Percentiles rank a stretch among this genome's conserved stretches.
phyloP scores from a whole-genome alignment of 1,140 invertebrate genomes.

The Carcinoscorpius rotundicauda region DNA sequence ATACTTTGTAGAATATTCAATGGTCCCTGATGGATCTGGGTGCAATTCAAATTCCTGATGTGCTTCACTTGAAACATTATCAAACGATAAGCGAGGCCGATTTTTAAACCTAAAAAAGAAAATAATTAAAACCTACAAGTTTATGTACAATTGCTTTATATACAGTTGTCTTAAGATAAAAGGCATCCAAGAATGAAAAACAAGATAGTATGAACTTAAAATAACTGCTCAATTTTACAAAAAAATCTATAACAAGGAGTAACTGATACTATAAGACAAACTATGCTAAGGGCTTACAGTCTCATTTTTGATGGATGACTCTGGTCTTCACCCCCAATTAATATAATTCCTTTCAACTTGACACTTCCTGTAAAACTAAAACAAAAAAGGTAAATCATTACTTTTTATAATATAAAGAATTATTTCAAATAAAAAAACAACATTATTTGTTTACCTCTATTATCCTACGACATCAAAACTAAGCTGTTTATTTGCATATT shows the following conservation, averaged over 20 bases:
- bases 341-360: conserved; percentile 84
- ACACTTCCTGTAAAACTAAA: conserved; percentile 66
- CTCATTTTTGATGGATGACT: conserved; percentile 69
- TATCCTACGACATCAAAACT: background rate
- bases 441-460: conserved; percentile 10
- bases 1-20: conserved; percentile 85
- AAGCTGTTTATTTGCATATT: background rate
- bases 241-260: too few relatives aligned
- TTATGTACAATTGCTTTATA: too few relatives aligned
- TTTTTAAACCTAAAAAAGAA: conserved; percentile 65
- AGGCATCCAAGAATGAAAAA: too few relatives aligned
- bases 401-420: background rate
- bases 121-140: too few relatives aligned
- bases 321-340: conserved; percentile 72
- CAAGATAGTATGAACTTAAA: background rate
- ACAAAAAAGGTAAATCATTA: conserved; percentile 13
- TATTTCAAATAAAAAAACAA: conserved; percentile 14
- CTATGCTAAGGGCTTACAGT: conserved; percentile 50
- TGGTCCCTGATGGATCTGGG: conserved; percentile 55
- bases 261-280: too few relatives aligned
- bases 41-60: conserved; percentile 88
- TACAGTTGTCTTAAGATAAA: too few relatives aligned
- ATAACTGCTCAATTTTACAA: background rate
- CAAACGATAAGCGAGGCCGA: conserved; percentile 83
- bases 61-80: conserved; percentile 53